phyloP scores from a whole-genome alignment of 1,140 invertebrate genomes.

The Drosophila malerkotliana region DNA sequence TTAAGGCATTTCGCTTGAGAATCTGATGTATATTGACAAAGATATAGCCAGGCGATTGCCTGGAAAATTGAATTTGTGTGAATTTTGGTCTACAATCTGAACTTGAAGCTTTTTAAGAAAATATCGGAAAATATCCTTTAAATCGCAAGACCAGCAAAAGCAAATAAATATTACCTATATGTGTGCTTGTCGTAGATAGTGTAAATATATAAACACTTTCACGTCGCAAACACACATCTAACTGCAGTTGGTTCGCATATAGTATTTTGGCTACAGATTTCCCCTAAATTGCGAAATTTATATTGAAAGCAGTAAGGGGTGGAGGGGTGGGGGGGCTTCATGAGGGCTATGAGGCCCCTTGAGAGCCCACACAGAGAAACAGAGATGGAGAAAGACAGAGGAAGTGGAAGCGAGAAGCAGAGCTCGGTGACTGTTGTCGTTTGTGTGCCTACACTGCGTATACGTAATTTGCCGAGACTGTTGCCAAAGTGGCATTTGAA shows the following conservation, averaged over 20 bases:
- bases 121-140: neutral
- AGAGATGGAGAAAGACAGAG: slow-evolving; percentile 1
- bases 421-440: slow-evolving; percentile 33
- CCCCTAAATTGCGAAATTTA: slow-evolving; percentile 52
- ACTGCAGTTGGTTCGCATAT: slow-evolving; percentile 20
- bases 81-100: no score
- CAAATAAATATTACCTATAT: no score
- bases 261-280: slow-evolving; percentile 53
- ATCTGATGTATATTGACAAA: no score
- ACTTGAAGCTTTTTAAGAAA: no score
- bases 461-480: slow-evolving; percentile 75
- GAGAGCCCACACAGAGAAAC: slow-evolving; percentile 40
- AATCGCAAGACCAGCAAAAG: no score
- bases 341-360: slow-evolving; percentile 42
- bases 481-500: slow-evolving; percentile 77
- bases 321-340: neutral
- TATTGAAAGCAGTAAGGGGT: slow-evolving; percentile 28
- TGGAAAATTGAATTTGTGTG: no score
- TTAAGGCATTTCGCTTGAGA: no score
- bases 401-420: slow-evolving; percentile 6
- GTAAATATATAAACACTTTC: slow-evolving; percentile 25
- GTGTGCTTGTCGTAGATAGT: neutral
- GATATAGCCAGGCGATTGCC: no score
- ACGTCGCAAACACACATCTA: slow-evolving; percentile 5
- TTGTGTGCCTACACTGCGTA: slow-evolving; percentile 63